A percentile compares a stretch with the other conserved stretches of the same genome.
phyloP scores from a whole-genome alignment of 2,113 vertebrate species.

The Ondatra zibethicus region DNA sequence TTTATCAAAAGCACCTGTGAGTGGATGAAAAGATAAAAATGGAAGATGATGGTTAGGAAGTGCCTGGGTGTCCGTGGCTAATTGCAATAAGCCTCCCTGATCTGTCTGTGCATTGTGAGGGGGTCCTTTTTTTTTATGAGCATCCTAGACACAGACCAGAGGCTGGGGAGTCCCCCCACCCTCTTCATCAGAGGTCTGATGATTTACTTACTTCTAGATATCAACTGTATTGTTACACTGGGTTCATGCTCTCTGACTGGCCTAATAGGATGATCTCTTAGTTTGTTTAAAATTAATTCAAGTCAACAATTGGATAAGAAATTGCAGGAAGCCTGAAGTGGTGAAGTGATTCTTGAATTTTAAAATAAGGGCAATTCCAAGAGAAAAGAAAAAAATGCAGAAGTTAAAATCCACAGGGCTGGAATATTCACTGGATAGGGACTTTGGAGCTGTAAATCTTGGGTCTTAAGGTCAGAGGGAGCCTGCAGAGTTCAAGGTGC shows the following conservation, averaged over 20 bases:
- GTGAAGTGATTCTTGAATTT: background rate
- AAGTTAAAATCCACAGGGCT: slow-evolving; percentile 36
- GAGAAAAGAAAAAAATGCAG: background rate
- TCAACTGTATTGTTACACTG: background rate
- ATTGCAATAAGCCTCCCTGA: slow-evolving; percentile 64
- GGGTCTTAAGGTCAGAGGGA: background rate
- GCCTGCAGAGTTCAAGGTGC: background rate
- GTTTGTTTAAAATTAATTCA: slow-evolving; percentile 67
- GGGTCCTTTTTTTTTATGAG: background rate
- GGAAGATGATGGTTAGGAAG: slow-evolving; percentile 61
- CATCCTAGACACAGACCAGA: slow-evolving; percentile 26
- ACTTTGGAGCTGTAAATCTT: background rate
- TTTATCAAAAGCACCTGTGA: slow-evolving; percentile 76
- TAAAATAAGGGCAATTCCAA: slow-evolving; percentile 8
- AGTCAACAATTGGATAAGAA: slow-evolving; percentile 59
- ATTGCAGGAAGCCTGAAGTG: background rate
- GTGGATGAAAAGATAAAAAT: slow-evolving; percentile 71
- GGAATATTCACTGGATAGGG: background rate
- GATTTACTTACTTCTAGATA: slow-evolving; percentile 50
- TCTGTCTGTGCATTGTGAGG: slow-evolving; percentile 40
- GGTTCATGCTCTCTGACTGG: background rate
- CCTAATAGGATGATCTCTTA: slow-evolving; percentile 55
- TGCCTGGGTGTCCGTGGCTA: slow-evolving; percentile 72
- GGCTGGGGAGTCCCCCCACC: slow-evolving; percentile 42
- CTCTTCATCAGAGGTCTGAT: background rate